Evolutionary conservation across 2,797 vertebrate genomes (phyloP).

Genomic region (Sebastes minor): DNA sequence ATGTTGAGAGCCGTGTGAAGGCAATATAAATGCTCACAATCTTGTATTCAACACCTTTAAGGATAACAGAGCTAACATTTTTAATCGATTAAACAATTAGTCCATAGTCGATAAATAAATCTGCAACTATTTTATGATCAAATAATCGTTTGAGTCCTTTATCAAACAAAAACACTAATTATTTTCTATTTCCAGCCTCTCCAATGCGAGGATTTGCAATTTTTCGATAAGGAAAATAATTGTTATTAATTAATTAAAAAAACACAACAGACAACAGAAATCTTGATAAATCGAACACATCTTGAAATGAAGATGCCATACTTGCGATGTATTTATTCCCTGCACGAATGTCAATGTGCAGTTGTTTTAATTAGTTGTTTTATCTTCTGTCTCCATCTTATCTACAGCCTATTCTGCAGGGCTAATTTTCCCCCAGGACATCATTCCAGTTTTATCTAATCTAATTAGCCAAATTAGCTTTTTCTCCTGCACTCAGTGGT

Average conservation of each 20-base stretch:
- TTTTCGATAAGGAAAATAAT: not conserved
- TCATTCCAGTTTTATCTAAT: conserved; percentile 15
- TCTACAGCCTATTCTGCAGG: not conserved
- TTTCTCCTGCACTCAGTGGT: not conserved
- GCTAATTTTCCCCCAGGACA: not conserved
- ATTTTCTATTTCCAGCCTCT: not conserved
- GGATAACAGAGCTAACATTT: accelerated
- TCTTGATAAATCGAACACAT: not conserved
- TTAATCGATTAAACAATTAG: accelerated
- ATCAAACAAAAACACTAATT: not conserved
- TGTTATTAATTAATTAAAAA: not conserved
- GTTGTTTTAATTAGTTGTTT: conserved; percentile 16
- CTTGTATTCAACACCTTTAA: too few relatives aligned
- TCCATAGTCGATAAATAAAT: not conserved
- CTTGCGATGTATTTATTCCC: not conserved
- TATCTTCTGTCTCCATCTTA: not conserved
- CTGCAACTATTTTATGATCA: not conserved
- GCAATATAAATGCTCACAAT: too few relatives aligned
- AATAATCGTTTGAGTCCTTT: not conserved
- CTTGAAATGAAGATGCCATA: not conserved
- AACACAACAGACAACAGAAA: not conserved
- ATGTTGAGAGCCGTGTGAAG: too few relatives aligned
- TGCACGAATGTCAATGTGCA: not conserved
- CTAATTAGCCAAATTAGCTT: conserved; percentile 8
- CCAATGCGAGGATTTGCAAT: not conserved